These are phyloP conservation scores for Sturnira hondurensis DNA, from an alignment of 2,113 vertebrate species.

Conservation along the genomic window DNA sequence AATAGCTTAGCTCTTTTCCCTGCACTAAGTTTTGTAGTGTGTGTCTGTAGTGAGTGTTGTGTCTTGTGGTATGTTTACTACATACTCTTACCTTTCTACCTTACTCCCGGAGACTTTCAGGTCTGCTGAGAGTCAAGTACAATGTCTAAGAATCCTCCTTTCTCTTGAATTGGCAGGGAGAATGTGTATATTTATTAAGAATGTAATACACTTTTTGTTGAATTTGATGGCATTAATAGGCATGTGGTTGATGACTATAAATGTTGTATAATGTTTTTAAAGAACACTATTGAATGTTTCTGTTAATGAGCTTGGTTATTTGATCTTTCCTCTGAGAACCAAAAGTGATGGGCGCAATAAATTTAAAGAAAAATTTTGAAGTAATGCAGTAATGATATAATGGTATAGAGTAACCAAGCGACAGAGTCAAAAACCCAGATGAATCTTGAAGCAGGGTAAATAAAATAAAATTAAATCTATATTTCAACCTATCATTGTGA, in stretches of 20 bases:
- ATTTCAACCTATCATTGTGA: not conserved
- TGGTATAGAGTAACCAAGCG: not conserved
- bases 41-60: not conserved
- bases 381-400: not conserved
- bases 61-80: not conserved
- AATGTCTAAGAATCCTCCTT: not conserved
- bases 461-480: not conserved
- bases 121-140: not conserved
- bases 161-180: not conserved
- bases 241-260: not conserved
- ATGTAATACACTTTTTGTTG: not conserved
- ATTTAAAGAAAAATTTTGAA: not conserved
- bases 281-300: not conserved
- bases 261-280: conserved; percentile 11
- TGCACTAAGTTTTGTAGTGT: not conserved
- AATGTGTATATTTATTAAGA: not conserved
- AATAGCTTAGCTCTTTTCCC: not conserved
- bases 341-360: not conserved
- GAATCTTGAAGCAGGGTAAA: conserved; percentile 4
- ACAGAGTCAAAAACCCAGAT: not conserved
- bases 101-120: not conserved
- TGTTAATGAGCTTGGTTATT: not conserved
- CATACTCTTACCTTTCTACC: not conserved
- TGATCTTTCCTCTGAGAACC: conserved; percentile 30
- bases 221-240: conserved; percentile 1